Evolutionary conservation across 2,797 vertebrate species (phyloP), one percentile per base, ranked within the genome.

Genomic region (Lagocephalus sceleratus): DNA sequence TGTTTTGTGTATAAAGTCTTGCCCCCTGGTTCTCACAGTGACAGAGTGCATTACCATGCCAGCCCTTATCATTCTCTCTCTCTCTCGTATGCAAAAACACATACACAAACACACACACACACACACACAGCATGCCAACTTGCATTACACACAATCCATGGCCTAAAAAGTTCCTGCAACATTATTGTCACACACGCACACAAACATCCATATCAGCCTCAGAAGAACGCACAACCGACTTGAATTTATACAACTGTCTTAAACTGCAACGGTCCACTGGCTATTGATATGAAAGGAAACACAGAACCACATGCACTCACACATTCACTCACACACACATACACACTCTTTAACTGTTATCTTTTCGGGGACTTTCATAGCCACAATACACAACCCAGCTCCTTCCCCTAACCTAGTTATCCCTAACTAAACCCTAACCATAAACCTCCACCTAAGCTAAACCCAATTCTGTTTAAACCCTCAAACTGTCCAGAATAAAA

Each of bases 1-100:
- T 29, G 26, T 77, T 68, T 42, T 63, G 61, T 40, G 69, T 86
- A 84, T 78, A 82, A 81, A 78, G 66, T 51, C 49, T 38, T 84
- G 76, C 84, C 85, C 87, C 76, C 73, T 84, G 84, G 84, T 88
- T 85, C 66, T 59, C 68, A 60, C 73, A 23, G 81, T 82, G 79
- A 86, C 82, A 86, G 69, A 76, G 71, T 38, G 53, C 85, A 84
- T 87, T 81, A 81, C 80, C 82, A 71, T 22, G 77, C 73, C 75
- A 79, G 64, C 68, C 63, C 20, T 14, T 66, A 74, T 68, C 53
- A 66, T 47, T 29, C 62, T 65, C 40, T 19, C 16, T n/a, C 40
- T n/a, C 72, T 57, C 55, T 59, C 54, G 60, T 51, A 52, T 45
- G 44, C 39, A 39, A 19, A 52, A 49, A 45, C 44, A 26, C 51